These are phyloP conservation scores for Eupithecia abbreviata DNA, from an alignment of 2,888 invertebrate genomes.

Conservation along the genomic window DNA sequence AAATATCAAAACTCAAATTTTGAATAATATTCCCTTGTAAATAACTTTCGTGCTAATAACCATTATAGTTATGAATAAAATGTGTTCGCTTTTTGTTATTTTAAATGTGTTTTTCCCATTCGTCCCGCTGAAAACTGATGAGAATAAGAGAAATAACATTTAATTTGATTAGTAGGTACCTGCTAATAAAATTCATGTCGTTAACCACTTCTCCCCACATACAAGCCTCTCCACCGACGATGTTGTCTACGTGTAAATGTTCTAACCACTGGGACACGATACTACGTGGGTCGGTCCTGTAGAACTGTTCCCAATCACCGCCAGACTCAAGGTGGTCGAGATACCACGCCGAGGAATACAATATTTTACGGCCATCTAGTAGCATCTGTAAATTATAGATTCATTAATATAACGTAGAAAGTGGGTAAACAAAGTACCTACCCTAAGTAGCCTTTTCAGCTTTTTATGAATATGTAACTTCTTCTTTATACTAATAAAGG, in stretches of 20 bases:
- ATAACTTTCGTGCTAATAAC: too few species aligned
- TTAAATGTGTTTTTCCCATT: too few species aligned
- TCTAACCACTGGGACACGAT: constrained; percentile 69
- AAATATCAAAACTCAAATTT: too few species aligned
- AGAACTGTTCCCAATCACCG: constrained; percentile 88
- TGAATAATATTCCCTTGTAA: too few species aligned
- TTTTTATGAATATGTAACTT: too few species aligned
- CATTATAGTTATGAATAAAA: too few species aligned
- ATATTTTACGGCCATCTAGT: constrained; percentile 73
- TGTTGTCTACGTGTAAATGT: constrained; percentile 79
- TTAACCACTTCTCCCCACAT: constrained; percentile 97
- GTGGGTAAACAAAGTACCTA: neutral
- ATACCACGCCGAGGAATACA: constrained; percentile 95
- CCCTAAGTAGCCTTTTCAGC: too few species aligned
- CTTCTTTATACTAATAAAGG: too few species aligned
- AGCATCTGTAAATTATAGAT: constrained; percentile 38
- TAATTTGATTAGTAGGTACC: constrained; percentile 50
- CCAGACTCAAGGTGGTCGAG: constrained; percentile 85
- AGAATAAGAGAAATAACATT: neutral
- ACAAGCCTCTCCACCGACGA: constrained; percentile 95
- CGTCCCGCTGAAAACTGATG: too few species aligned
- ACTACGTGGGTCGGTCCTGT: constrained; percentile 87
- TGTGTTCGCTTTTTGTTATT: too few species aligned
- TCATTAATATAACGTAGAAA: neutral
- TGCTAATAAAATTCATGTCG: constrained; percentile 81